These are phyloP conservation scores for Rousettus madagascariensis DNA, from an alignment of 2,797 vertebrate species.

Conservation along the genomic window DNA sequence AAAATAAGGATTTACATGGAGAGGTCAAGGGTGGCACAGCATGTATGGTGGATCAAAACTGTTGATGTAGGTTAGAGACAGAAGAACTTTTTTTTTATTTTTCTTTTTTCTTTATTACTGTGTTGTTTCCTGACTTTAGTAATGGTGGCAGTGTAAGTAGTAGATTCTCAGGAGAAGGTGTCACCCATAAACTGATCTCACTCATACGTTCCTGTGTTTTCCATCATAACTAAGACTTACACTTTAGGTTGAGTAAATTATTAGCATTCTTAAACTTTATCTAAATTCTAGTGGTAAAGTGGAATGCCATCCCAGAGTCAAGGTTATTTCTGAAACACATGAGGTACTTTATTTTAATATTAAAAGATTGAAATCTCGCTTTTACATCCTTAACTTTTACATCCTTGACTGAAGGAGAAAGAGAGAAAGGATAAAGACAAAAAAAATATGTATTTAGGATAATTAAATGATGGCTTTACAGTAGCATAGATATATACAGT, in stretches of 20 bases:
- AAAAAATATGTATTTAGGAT: background rate
- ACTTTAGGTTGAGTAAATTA: background rate
- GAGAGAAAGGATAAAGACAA: background rate
- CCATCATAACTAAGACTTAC: background rate
- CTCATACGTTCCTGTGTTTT: background rate
- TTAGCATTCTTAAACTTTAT: background rate
- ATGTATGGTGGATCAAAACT: accelerated
- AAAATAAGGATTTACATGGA: background rate
- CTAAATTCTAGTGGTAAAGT: background rate
- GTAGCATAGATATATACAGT: background rate
- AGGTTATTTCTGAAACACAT: background rate
- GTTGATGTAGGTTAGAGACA: background rate
- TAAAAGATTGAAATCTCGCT: background rate
- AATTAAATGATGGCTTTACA: background rate
- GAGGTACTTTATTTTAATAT: background rate
- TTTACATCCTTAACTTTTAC: background rate
- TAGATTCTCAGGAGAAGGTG: background rate
- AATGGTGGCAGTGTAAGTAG: background rate
- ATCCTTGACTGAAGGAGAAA: background rate
- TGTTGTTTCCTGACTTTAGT: background rate
- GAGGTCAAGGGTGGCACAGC: accelerated
- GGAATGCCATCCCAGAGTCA: background rate
- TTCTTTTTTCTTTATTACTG: background rate
- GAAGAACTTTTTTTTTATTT: background rate
- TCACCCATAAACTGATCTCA: background rate